phyloP scores from a whole-genome alignment of 2,797 vertebrate species.

The Cyprinodon diabolis region DNA sequence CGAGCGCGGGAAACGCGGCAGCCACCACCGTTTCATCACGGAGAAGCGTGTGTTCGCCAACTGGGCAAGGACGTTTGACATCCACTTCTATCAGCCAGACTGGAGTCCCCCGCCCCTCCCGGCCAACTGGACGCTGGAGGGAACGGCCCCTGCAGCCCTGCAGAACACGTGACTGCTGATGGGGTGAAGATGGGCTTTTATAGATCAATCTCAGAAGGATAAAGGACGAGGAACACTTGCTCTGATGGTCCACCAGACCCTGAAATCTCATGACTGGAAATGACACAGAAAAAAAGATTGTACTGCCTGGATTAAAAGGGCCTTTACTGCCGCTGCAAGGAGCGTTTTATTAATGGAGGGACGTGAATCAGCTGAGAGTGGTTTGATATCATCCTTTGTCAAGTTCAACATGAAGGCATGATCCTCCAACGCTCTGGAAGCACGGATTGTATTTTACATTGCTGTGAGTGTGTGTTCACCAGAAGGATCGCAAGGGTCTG shows the following conservation, averaged over 20 bases:
- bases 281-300: not conserved
- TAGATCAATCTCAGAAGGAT: constrained; percentile 2
- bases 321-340: not conserved
- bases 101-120: constrained; percentile 87
- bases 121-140: constrained; percentile 61
- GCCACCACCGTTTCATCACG: constrained; percentile 97
- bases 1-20: constrained; percentile 93
- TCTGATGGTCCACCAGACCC: constrained; percentile 4
- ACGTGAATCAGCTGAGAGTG: constrained; percentile 25
- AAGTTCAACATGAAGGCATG: constrained; percentile 22
- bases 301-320: not conserved
- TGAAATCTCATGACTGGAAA: not conserved
- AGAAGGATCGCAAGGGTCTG: constrained; percentile 32
- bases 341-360: constrained; percentile 6
- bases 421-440: constrained; percentile 28
- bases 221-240: not conserved
- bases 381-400: constrained; percentile 25
- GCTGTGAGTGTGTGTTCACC: constrained; percentile 31
- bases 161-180: constrained; percentile 67
- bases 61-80: constrained; percentile 95
- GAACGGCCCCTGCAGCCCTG: not conserved
- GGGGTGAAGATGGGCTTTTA: not conserved
- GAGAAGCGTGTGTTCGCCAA: constrained; percentile 96
- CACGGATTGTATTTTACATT: constrained; percentile 33
- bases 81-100: constrained; percentile 95